Conservation (phyloP, 2,888 invertebrate genomes). For the Watsonalla binaria region DNA sequence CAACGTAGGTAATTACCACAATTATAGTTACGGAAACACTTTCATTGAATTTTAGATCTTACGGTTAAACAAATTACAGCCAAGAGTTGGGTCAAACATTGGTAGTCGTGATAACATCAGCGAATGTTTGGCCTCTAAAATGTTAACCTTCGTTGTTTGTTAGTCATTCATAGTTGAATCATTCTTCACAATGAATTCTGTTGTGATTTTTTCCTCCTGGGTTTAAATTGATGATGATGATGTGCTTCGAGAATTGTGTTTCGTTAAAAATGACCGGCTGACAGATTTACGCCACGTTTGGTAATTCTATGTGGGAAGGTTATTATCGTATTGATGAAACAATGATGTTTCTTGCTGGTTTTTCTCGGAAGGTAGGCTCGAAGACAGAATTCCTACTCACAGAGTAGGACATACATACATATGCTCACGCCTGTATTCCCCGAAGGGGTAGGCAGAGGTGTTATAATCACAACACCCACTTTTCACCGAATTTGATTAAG, state of each 20-base stretch:
- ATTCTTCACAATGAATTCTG: conserved; percentile 26
- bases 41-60: background rate
- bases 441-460: no score
- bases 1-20: background rate
- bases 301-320: background rate
- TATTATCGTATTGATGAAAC: no score
- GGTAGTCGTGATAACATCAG: conserved; percentile 17
- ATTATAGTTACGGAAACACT: background rate
- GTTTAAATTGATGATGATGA: conserved; percentile 14
- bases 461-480: no score
- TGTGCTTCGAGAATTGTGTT: conserved; percentile 1
- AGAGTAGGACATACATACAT: no score
- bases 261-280: background rate
- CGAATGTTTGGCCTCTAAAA: conserved; percentile 28
- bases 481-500: no score
- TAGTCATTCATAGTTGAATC: conserved; percentile 55
- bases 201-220: conserved; percentile 22
- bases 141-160: conserved; percentile 23
- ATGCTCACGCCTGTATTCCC: no score
- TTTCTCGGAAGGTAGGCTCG: no score
- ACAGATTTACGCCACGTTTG: no score
- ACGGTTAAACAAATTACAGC: background rate
- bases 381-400: no score
- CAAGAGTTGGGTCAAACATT: conserved; percentile 13
- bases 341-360: no score